Conservation (phyloP, 2,888 invertebrate genomes). For the Drosophila neonasuta region DNA sequence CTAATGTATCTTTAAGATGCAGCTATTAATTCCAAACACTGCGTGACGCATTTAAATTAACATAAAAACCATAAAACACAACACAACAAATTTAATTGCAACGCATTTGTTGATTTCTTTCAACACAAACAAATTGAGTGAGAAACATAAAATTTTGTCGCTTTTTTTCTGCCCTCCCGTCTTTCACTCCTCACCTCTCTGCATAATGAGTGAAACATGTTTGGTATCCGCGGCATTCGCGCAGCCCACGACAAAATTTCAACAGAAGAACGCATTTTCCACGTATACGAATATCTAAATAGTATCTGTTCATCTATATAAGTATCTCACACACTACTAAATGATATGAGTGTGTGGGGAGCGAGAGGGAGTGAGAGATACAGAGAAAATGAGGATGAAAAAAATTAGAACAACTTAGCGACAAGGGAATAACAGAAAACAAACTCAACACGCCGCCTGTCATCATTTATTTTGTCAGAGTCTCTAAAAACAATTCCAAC, state of each 20-base stretch:
- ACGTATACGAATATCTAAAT: slow-evolving; percentile 40
- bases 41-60: slow-evolving; percentile 68
- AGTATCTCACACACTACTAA: slow-evolving; percentile 53
- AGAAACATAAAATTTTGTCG: slow-evolving; percentile 71
- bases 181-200: slow-evolving; percentile 3
- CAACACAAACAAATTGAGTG: slow-evolving; percentile 72
- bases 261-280: slow-evolving; percentile 53
- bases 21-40: slow-evolving; percentile 54
- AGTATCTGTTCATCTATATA: slow-evolving; percentile 64
- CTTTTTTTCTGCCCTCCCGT: slow-evolving; percentile 24
- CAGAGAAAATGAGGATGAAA: slow-evolving; percentile 37
- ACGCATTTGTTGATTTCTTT: slow-evolving; percentile 66
- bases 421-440: slow-evolving; percentile 57
- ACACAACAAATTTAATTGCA: slow-evolving; percentile 64
- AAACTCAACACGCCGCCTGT: slow-evolving; percentile 69
- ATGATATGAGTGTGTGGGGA: slow-evolving; percentile 9
- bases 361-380: background rate
- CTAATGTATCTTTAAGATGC: slow-evolving; percentile 49
- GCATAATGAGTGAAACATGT: slow-evolving; percentile 59
- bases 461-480: slow-evolving; percentile 77
- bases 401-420: slow-evolving; percentile 77
- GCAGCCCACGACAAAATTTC: slow-evolving; percentile 62
- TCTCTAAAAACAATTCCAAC: slow-evolving; percentile 73
- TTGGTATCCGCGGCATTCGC: slow-evolving; percentile 38
- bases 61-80: slow-evolving; percentile 56